Evolutionary conservation across 2,888 invertebrate species (phyloP), one percentile per base, ranked within the genome.

Genomic region (Daptonema setosum): DNA sequence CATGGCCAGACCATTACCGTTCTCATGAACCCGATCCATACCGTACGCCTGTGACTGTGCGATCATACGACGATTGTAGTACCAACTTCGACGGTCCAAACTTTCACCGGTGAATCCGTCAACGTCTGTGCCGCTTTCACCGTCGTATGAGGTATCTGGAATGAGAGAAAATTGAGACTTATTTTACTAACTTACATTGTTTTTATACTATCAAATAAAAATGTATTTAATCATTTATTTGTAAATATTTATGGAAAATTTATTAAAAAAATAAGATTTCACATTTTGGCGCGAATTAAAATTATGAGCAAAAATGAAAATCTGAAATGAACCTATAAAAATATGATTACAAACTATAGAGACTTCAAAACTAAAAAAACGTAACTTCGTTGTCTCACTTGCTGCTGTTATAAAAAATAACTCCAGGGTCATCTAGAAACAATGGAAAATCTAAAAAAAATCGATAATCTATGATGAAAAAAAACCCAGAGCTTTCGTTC

Each of bases 121-220:
- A 20, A 26, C 35, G 20, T 57, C 57, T 26, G 45, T 30, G 22
- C 54, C 35, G 8, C 8, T 11, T 8, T 17, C 35, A 35, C 35
- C 26, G 25, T 57, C 57, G 28, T 57, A 57, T 26, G 57, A 41
- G 5, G 57, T 57, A 30, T 57, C 57, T 57, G 28, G 25, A 57
- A 57, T 17, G 14, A 22, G 14, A 54, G 20, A 54, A 26, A 26
- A 25, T 52, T 28, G 25, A 35, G 17, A 35, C 35, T 35, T 35
- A 11, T 35, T 35, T 35, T 35, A 8, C 8, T 11, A 35, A 35
- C 17, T 35, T 35, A 11, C 35, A 11, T 8, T 8, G 35, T 35
- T 35, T 8, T 35, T 35, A 17, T 11, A 8, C 8, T 52, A 25
- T 24, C 22, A 52, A 28, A 11, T 14, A 26, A 8, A 28, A 5